Percentiles rank a stretch among this genome's conserved stretches.
phyloP scores from a whole-genome alignment of 2,888 invertebrate genomes.

The Epicampocera succincta region DNA sequence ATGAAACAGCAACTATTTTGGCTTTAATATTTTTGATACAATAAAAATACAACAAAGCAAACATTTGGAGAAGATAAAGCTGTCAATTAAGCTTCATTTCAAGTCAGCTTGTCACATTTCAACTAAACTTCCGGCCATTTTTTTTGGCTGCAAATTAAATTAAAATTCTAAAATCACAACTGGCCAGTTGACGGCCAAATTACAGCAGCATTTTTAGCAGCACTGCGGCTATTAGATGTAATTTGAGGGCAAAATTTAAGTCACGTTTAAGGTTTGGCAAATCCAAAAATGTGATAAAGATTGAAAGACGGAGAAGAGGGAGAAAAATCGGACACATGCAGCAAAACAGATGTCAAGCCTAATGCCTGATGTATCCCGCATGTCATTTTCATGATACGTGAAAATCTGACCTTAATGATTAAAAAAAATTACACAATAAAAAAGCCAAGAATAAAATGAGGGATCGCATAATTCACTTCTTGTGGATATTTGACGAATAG shows the following conservation, averaged over 20 bases:
- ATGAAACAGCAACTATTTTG: not conserved
- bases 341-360: constrained; percentile 56
- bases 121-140: constrained; percentile 54
- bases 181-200: constrained; percentile 28
- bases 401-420: constrained; percentile 30
- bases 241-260: constrained; percentile 47
- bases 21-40: no score
- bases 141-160: constrained; percentile 59
- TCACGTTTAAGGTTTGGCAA: constrained; percentile 56
- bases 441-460: constrained; percentile 3
- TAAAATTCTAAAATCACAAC: constrained; percentile 55
- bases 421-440: not conserved
- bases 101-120: constrained; percentile 34
- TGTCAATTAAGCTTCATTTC: constrained; percentile 7
- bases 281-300: constrained; percentile 53
- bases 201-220: constrained; percentile 34
- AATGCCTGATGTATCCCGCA: constrained; percentile 63
- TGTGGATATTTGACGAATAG: constrained; percentile 7
- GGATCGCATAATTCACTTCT: constrained; percentile 22
- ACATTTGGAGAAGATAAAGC: not conserved
- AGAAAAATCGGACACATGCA: constrained; percentile 15
- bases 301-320: no score
- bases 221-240: constrained; percentile 1
- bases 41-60: no score
- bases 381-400: constrained; percentile 54